Conservation (phyloP, 2,888 invertebrate species). For the Drosophila hamatofila region DNA sequence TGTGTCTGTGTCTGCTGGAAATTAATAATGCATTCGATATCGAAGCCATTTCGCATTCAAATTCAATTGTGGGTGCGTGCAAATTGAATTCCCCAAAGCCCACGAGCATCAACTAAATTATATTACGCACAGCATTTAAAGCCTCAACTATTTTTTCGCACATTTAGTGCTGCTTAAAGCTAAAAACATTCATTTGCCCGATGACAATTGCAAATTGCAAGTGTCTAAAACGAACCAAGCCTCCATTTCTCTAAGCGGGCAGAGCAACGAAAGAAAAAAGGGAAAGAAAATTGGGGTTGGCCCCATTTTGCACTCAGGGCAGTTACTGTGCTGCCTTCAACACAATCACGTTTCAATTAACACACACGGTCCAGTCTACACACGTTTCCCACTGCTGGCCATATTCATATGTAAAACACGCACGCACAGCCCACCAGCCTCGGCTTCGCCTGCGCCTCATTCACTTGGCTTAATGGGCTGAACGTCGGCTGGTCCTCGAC, state of each 20-base stretch:
- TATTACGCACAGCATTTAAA: slow-evolving; percentile 73
- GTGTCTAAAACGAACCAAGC: slow-evolving; percentile 64
- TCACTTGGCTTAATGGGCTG: slow-evolving; percentile 60
- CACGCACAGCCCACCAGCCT: slow-evolving; percentile 60
- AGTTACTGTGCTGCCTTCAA: slow-evolving; percentile 26
- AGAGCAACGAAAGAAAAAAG: no score
- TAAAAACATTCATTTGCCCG: slow-evolving; percentile 16
- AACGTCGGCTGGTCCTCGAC: slow-evolving; percentile 49
- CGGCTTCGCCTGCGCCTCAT: slow-evolving; percentile 1
- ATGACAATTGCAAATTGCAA: slow-evolving; percentile 67
- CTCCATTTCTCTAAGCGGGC: not conserved
- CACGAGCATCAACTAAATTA: slow-evolving; percentile 80
- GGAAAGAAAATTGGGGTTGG: not conserved
- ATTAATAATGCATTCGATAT: slow-evolving; percentile 76
- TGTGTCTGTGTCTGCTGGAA: slow-evolving; percentile 33
- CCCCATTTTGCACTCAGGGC: slow-evolving; percentile 11
- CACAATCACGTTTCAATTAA: slow-evolving; percentile 79
- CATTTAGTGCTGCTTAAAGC: slow-evolving; percentile 18
- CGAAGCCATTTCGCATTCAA: slow-evolving; percentile 76
- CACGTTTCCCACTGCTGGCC: slow-evolving; percentile 21
- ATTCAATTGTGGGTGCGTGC: slow-evolving; percentile 83
- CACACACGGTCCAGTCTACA: slow-evolving; percentile 53
- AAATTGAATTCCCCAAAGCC: slow-evolving; percentile 83
- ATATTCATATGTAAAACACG: slow-evolving; percentile 79
- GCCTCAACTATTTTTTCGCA: slow-evolving; percentile 24